Evolutionary conservation across 1,140 invertebrate species (phyloP), one percentile per base, ranked within the genome.

Genomic region (Rhopalosiphum maidis): DNA sequence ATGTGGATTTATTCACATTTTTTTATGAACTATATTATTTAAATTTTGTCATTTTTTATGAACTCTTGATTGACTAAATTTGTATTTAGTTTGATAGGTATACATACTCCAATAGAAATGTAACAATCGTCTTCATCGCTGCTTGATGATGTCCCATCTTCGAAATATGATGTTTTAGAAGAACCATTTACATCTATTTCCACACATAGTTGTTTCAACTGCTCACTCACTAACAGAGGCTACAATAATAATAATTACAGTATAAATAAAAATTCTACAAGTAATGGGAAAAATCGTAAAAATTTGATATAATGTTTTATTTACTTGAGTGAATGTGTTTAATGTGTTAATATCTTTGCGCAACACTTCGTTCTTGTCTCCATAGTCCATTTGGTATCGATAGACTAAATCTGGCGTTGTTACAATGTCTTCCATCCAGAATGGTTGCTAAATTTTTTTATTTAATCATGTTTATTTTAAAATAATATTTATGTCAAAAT

Each of bases 221-320:
- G 97, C 93, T 97, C 97, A 94, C 97, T 97, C 0, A 98, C 97
- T 90, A 97, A 94, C 3, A 95, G 94, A 0, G 97, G 97, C 96
- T 97, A 96, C 82, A 60, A 25, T 54, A n/a, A 37, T 2, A 89
- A 55, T 77, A 77, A 41, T 89, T 54, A 35, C 1, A 89, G 4
- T 55, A 35, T 21, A 35, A 35, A 88, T 89, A 9, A 23, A 37
- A 35, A 48, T 88, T n/a, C 6, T 46, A 77, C 4, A 15, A 15
- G 60, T n/a, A 30, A 68, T 68, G 30, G 15, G 15, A n/a, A n/a
- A 68, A 68, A 68, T n/a, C n/a, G 3, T n/a, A 3, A n/a, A 5
- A n/a, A 4, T 1, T 77, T 21, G n/a, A 35, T 77, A 87, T 54
- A 11, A n/a, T 41, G 51, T 55, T 55, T 89, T 25, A 93, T 77